Conservation (phyloP, 2,113 vertebrate species). For the Scomber japonicus region DNA sequence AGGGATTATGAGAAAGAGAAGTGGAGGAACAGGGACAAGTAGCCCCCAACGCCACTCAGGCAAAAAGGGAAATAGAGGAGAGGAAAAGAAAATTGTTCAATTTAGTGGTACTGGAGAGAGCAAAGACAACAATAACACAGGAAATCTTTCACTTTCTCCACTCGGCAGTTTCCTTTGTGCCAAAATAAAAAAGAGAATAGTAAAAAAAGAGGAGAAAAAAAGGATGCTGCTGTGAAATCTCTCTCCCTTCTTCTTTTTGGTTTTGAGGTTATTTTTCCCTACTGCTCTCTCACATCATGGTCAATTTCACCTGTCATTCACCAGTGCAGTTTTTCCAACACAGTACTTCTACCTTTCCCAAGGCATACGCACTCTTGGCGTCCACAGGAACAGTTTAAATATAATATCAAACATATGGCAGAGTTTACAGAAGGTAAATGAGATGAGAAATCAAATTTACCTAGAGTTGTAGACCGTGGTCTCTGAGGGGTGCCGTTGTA, state of each 20-base stretch:
- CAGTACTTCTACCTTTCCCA: constrained; percentile 65
- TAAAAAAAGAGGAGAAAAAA: constrained; percentile 15
- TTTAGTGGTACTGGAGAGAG: constrained; percentile 43
- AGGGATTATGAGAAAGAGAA: constrained; percentile 46
- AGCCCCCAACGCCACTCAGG: constrained; percentile 7
- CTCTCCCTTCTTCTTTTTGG: constrained; percentile 13
- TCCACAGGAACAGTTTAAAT: constrained; percentile 79
- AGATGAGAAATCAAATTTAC: constrained; percentile 86
- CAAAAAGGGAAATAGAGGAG: constrained; percentile 36
- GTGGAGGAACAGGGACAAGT: constrained; percentile 6
- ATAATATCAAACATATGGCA: constrained; percentile 84
- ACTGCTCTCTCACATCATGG: constrained; percentile 47
- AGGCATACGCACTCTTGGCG: constrained; percentile 50
- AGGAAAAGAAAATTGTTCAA: constrained; percentile 48
- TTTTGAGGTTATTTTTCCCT: constrained; percentile 21
- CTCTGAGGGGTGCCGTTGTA: constrained; percentile 63
- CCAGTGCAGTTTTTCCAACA: constrained; percentile 52
- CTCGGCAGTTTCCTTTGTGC: constrained; percentile 56
- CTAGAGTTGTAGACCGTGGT: constrained; percentile 62
- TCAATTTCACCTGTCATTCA: constrained; percentile 77
- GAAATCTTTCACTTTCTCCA: constrained; percentile 58
- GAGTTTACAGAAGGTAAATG: constrained; percentile 82
- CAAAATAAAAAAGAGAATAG: constrained; percentile 66
- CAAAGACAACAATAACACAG: constrained; percentile 63
- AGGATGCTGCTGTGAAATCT: constrained; percentile 50